Evolutionary conservation across 2,113 vertebrate genomes (phyloP).

Genomic region (Silurus meridionalis): DNA sequence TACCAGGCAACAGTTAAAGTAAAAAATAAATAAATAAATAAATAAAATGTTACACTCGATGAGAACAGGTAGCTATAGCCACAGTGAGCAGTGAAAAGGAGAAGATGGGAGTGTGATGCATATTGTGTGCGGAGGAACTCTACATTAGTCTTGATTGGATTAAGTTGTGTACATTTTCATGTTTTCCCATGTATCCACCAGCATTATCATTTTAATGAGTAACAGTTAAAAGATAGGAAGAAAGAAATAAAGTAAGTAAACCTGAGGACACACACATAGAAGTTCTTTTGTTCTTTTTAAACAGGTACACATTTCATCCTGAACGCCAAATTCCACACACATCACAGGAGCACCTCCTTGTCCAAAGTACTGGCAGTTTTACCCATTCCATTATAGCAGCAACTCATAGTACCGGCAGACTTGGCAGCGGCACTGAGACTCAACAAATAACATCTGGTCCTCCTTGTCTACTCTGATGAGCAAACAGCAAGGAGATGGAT

Average conservation of each 20-base stretch:
- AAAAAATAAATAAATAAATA: too few relatives aligned
- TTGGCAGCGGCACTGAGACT: conserved; percentile 58
- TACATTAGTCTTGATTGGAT: neutral
- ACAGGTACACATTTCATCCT: conserved; percentile 63
- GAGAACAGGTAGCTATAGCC: neutral
- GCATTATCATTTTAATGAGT: conserved; percentile 1
- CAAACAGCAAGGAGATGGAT: conserved; percentile 60
- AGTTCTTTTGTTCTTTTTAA: conserved; percentile 50
- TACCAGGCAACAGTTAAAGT: neutral
- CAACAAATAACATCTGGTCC: conserved; percentile 71
- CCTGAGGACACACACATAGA: conserved; percentile 44
- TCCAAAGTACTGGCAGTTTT: conserved; percentile 61
- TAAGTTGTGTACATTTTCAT: neutral
- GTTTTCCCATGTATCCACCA: neutral
- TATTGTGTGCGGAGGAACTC: neutral
- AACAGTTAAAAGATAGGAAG: neutral
- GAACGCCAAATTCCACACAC: conserved; percentile 53
- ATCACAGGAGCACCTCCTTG: conserved; percentile 55
- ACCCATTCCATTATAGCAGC: conserved; percentile 65
- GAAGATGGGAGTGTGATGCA: neutral
- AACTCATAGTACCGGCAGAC: conserved; percentile 61
- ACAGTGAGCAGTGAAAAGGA: neutral
- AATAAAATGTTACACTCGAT: neutral
- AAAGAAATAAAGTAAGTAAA: neutral
- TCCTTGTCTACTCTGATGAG: conserved; percentile 62